Percentiles rank a stretch among this genome's conserved stretches.
These are phyloP conservation scores for Verasper variegatus DNA, from an alignment of 2,113 vertebrate species.

Conservation along the genomic window DNA sequence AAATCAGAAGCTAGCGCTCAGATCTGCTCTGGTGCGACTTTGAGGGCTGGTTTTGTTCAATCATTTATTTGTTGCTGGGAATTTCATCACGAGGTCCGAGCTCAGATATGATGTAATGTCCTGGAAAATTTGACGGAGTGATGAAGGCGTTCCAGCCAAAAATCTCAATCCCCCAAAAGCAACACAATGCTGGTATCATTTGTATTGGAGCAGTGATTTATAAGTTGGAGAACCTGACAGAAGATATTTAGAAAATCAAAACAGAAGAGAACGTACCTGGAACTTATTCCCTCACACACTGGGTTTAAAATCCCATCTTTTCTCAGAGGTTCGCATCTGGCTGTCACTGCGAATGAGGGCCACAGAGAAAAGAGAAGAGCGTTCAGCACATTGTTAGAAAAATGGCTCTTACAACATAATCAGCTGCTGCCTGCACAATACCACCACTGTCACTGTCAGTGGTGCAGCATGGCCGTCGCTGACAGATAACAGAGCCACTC, in stretches of 20 bases:
- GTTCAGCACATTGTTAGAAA: not conserved
- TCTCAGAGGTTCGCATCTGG: constrained; percentile 5
- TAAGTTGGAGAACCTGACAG: too few species aligned
- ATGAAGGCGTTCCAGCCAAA: not conserved
- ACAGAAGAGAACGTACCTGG: constrained; percentile 23
- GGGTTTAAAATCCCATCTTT: constrained; percentile 10
- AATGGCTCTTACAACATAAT: constrained; percentile 48
- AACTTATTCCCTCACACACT: not conserved
- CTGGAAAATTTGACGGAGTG: not conserved
- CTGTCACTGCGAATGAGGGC: not conserved
- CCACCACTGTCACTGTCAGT: constrained; percentile 57
- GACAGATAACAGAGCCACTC: constrained; percentile 38
- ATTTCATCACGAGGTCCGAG: constrained; percentile 26
- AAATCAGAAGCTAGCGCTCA: constrained; percentile 31
- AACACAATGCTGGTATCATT: too few species aligned
- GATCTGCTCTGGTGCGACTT: constrained; percentile 1
- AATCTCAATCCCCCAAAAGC: not conserved
- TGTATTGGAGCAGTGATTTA: too few species aligned
- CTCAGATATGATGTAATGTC: not conserved
- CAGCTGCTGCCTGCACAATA: constrained; percentile 60
- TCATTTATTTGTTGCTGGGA: constrained; percentile 28
- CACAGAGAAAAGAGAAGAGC: constrained; percentile 1
- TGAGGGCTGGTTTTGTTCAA: not conserved
- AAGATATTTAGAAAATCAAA: not conserved
- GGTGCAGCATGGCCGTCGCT: not conserved